Evolutionary conservation across 2,797 vertebrate species (phyloP).

Genomic region (Leucoraja ocellata): DNA sequence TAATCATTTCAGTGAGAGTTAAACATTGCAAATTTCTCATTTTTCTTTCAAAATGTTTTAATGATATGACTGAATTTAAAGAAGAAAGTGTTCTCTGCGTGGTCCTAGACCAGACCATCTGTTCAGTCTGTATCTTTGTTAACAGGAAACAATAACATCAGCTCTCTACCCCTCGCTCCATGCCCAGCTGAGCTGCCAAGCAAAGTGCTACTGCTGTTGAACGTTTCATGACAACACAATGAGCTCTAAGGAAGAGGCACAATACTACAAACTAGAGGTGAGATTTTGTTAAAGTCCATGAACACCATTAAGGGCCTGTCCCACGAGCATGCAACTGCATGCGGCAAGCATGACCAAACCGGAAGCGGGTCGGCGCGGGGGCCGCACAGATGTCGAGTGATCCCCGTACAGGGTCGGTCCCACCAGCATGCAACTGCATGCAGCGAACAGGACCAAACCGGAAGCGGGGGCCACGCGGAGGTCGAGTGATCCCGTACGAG

Average conservation of each 20-base stretch:
- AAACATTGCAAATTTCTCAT: background rate
- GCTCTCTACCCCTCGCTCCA: background rate
- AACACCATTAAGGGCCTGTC: background rate
- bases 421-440: too few species aligned
- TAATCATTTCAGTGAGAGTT: background rate
- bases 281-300: background rate
- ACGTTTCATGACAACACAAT: background rate
- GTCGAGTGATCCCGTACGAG: too few species aligned
- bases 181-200: background rate
- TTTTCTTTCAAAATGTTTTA: too few species aligned
- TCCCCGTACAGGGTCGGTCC: too few species aligned
- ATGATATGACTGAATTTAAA: background rate
- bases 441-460: too few species aligned
- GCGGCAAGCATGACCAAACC: too few species aligned
- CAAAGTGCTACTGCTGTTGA: background rate
- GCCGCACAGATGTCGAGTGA: too few species aligned
- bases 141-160: background rate
- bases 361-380: too few species aligned
- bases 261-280: background rate
- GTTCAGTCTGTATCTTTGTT: background rate
- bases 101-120: background rate
- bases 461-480: too few species aligned
- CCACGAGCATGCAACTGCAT: too few species aligned
- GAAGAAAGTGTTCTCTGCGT: background rate
- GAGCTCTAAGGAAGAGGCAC: background rate